Evolutionary conservation across 2,113 vertebrate genomes (phyloP), one percentile per base, ranked within the genome.

Genomic region (Hystrix brachyura): DNA sequence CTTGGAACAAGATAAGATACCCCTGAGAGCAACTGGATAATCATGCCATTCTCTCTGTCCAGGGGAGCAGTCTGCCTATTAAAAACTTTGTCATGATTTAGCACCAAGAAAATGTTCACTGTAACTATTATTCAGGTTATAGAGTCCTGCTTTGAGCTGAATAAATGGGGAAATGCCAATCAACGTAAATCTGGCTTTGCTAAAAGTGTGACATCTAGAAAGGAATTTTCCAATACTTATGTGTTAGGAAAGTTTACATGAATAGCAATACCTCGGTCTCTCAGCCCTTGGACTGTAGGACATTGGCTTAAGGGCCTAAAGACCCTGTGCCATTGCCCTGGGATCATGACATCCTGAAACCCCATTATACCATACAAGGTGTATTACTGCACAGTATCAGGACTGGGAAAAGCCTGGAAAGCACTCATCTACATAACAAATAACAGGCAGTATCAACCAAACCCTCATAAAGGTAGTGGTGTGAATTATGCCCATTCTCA

Each of bases 1-100:
- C 65, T 92, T 18, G 74, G 46, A 96, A 72, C 10, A 78, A 13
- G 11, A 43, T 95, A 84, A 43, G 3, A 53, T 74, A 60, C 21
- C 19, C 43, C 15, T 48, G 43, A 34, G 7, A 89, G 46, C n/a
- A 96, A 27, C 3, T 51, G 13, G 29, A 85, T 81, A 90, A 95
- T 84, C 62, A 53, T 71, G 59, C 12, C 78, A 88, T 46, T 90
- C 59, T 86, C 89, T 69, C 51, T 80, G 65, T 95, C 23, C 53
- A 64, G 29, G 25, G 51, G 10, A 79, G n/a, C 34, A 34, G 12
- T 34, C 34, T 90, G 21, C 72, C 65, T 57, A 32, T 65, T 53
- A 93, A 92, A 81, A 90, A 64, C 27, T 59, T 94, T 51, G 48
- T 51, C n/a, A 74, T 89, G 32, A 76, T 80, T 87, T 92, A 79